Percentiles rank a stretch among this genome's conserved stretches.
These are phyloP conservation scores for Neosalanx taihuensis DNA, from an alignment of 2,797 vertebrate species.

Conservation along the genomic window DNA sequence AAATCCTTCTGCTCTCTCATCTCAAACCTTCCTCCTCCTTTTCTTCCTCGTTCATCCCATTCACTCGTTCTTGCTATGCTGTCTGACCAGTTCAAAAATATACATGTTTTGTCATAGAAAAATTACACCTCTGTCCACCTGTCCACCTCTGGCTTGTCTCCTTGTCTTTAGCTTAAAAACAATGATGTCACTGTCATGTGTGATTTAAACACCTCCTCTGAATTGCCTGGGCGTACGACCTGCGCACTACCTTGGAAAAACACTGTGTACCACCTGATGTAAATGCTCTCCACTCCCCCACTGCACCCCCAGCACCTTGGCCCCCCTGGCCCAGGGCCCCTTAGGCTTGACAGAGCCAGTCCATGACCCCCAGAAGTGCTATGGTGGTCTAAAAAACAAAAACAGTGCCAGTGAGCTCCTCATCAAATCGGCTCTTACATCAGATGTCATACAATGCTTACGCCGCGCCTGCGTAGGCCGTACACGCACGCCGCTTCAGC, in stretches of 20 bases:
- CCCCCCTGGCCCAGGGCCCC: too few relatives aligned
- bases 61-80: slow-evolving; percentile 34
- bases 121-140: slow-evolving; percentile 38
- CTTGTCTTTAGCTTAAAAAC: slow-evolving; percentile 53
- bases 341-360: too few relatives aligned
- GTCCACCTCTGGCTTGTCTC: slow-evolving; percentile 58
- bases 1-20: slow-evolving; percentile 67
- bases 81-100: slow-evolving; percentile 75
- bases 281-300: slow-evolving; percentile 15
- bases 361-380: too few relatives aligned
- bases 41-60: slow-evolving; percentile 10
- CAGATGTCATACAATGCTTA: slow-evolving; percentile 49
- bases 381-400: too few relatives aligned
- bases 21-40: slow-evolving; percentile 17
- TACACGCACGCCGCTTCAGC: slow-evolving; percentile 45
- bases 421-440: slow-evolving; percentile 33
- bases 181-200: slow-evolving; percentile 14
- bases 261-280: slow-evolving; percentile 45
- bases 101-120: slow-evolving; percentile 53
- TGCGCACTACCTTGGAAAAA: slow-evolving; percentile 54
- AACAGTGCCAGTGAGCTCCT: not conserved
- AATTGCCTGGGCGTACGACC: slow-evolving; percentile 37
- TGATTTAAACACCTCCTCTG: slow-evolving; percentile 59
- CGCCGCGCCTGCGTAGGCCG: slow-evolving; percentile 55
- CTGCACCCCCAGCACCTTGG: too few relatives aligned